These are phyloP conservation scores for Tapirus terrestris DNA, from an alignment of 2,113 vertebrate species.

Conservation along the genomic window DNA sequence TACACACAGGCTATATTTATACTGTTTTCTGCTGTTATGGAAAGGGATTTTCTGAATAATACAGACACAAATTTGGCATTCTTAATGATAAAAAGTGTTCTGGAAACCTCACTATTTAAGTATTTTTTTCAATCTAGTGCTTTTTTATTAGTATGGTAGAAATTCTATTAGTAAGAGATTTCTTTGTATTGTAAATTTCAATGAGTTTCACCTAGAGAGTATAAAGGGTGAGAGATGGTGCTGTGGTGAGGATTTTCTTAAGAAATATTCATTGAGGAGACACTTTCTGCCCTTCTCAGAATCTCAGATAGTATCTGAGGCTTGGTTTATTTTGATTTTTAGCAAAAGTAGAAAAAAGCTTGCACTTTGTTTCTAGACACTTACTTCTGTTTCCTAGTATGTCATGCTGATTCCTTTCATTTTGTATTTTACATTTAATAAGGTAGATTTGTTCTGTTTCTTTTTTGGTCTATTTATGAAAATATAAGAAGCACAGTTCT, in stretches of 20 bases:
- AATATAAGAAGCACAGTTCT: neutral
- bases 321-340: neutral
- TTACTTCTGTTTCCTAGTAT: neutral
- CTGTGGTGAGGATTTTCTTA: neutral
- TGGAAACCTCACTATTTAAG: neutral
- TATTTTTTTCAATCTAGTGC: neutral
- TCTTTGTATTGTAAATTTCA: neutral
- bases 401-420: neutral
- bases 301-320: neutral
- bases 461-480: neutral
- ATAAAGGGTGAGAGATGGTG: neutral
- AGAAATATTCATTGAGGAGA: neutral
- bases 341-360: neutral
- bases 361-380: neutral
- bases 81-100: neutral
- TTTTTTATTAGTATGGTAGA: neutral
- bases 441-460: neutral
- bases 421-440: conserved; percentile 4
- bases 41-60: neutral
- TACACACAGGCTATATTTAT: neutral
- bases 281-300: neutral
- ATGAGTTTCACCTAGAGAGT: neutral
- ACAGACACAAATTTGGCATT: neutral
- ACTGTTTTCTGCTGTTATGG: neutral
- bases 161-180: neutral